phyloP scores from a whole-genome alignment of 92 coral and sea anemone genomes.

The Porites cylindrica region DNA sequence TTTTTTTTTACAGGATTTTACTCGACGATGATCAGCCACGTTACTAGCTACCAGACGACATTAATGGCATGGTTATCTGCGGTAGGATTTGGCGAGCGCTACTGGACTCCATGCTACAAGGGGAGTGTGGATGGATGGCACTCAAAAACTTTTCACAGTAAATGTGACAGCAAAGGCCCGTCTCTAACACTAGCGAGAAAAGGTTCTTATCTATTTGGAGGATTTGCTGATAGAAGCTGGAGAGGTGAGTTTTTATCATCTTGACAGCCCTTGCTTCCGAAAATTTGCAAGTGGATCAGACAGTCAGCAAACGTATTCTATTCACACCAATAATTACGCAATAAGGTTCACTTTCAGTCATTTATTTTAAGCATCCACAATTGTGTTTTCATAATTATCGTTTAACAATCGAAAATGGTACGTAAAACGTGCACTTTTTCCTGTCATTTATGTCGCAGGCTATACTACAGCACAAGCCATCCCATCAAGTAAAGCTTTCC shows the following conservation, averaged over 20 bases:
- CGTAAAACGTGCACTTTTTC: neutral
- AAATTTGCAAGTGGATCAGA: neutral
- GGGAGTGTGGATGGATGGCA: conserved; percentile 50
- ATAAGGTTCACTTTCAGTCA: neutral
- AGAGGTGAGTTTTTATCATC: conserved; percentile 18
- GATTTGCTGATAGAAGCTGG: conserved; percentile 66
- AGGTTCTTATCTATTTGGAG: conserved; percentile 58
- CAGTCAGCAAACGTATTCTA: neutral
- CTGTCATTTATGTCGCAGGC: neutral
- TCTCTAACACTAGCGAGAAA: conserved; percentile 45
- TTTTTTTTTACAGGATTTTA: conserved; percentile 34
- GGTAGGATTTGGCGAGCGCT: conserved; percentile 27
- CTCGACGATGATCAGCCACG: conserved; percentile 50
- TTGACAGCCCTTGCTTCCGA: no score
- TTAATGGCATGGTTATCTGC: conserved; percentile 13
- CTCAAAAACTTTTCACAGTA: conserved; percentile 6
- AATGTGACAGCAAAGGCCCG: conserved; percentile 62
- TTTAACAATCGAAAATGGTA: no score
- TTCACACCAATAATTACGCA: no score
- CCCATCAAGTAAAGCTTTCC: conserved; percentile 34
- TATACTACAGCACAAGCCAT: neutral
- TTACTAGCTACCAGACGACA: conserved; percentile 38
- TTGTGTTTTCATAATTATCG: neutral
- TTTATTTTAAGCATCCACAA: neutral
- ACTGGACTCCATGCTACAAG: conserved; percentile 59